A percentile compares a stretch with the other conserved stretches of the same genome.
phyloP scores from a whole-genome alignment of 2,888 invertebrate genomes.

The Julus scanicus region DNA sequence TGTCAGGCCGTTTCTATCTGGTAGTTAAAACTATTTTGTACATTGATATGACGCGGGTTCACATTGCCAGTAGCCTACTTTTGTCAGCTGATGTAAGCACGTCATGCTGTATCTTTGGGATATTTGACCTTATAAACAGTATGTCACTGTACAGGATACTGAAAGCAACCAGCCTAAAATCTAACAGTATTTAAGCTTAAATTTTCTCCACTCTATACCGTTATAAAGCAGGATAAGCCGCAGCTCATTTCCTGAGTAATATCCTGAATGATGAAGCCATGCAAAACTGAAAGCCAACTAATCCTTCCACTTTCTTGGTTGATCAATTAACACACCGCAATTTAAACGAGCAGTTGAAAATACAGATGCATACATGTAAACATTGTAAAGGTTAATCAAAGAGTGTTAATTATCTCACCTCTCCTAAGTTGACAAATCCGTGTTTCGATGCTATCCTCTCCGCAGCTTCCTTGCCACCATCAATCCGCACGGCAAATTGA shows the following conservation, averaged over 20 bases:
- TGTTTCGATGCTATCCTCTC: slow-evolving; percentile 36
- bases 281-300: slow-evolving; percentile 23
- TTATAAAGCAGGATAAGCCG: background rate
- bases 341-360: background rate
- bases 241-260: slow-evolving; percentile 32
- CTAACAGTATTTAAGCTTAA: background rate
- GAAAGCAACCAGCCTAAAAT: background rate
- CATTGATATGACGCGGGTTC: background rate
- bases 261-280: slow-evolving; percentile 38
- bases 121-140: slow-evolving; percentile 28
- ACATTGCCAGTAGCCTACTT: slow-evolving; percentile 1
- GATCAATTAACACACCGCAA: background rate
- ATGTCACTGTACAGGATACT: background rate
- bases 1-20: background rate
- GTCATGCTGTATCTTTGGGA: background rate
- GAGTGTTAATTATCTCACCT: slow-evolving; percentile 44
- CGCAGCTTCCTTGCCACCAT: slow-evolving; percentile 46
- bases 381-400: background rate
- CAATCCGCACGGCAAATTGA: slow-evolving; percentile 53
- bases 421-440: slow-evolving; percentile 54
- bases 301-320: background rate
- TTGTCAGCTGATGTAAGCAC: slow-evolving; percentile 1
- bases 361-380: background rate
- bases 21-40: background rate
- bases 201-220: background rate